Conservation (phyloP, 2,113 vertebrate species). For the Sinocyclocheilus grahami region DNA sequence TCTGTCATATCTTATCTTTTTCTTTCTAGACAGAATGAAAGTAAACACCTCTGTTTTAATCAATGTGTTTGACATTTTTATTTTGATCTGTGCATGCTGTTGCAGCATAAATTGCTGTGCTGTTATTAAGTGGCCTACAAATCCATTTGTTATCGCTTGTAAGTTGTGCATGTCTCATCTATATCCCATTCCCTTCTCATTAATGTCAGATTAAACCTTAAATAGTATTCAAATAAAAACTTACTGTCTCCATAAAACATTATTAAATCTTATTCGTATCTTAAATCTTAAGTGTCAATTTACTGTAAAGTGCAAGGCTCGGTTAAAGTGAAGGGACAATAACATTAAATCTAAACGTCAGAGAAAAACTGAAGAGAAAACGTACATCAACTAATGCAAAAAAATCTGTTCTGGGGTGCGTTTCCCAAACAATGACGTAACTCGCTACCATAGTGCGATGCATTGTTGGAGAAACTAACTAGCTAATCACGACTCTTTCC, state of each 20-base stretch:
- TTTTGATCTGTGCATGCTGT: neutral
- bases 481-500: neutral
- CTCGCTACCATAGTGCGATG: neutral
- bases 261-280: neutral
- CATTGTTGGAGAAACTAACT: neutral
- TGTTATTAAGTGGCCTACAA: neutral
- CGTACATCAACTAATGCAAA: neutral
- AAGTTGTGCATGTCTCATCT: neutral
- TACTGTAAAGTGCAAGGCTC: neutral
- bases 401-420: neutral
- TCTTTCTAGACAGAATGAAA: neutral
- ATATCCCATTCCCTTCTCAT: neutral
- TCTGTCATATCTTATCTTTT: neutral
- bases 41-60: neutral
- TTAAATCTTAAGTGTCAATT: neutral
- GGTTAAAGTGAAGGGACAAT: neutral
- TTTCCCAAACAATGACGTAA: neutral
- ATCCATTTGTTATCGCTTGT: neutral
- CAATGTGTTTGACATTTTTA: neutral
- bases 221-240: constrained; percentile 11
- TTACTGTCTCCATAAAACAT: neutral
- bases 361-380: neutral
- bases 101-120: neutral
- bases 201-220: constrained; percentile 18
- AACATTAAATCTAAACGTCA: neutral